Percentiles rank a stretch among this genome's conserved stretches.
Evolutionary conservation across 1,140 invertebrate species (phyloP).

Genomic region (Catajapyx aquilonaris): DNA sequence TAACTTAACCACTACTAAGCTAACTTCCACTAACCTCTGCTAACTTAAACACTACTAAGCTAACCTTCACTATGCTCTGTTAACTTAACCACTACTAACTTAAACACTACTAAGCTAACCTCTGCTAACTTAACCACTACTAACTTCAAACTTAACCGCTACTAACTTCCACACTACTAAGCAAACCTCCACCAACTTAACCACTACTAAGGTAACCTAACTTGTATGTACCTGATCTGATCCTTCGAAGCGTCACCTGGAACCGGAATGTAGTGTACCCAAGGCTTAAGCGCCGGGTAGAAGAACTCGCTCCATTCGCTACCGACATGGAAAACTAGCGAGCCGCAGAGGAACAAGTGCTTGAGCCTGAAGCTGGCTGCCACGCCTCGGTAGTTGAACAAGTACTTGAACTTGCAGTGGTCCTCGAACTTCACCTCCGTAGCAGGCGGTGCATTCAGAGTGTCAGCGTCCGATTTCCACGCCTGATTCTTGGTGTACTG

Average conservation of each 20-base stretch:
- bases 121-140: no score
- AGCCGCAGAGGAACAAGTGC: slow-evolving; percentile 83
- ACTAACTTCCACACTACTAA: no score
- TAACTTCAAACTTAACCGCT: no score
- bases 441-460: slow-evolving; percentile 58
- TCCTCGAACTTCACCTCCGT: slow-evolving; percentile 71
- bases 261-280: slow-evolving; percentile 90
- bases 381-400: slow-evolving; percentile 91
- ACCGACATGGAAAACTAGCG: slow-evolving; percentile 88
- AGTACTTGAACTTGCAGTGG: slow-evolving; percentile 83
- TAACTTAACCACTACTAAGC: no score
- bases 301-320: slow-evolving; percentile 93
- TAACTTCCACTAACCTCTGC: no score
- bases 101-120: no score
- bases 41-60: no score
- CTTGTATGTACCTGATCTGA: slow-evolving; percentile 42
- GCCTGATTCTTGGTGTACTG: slow-evolving; percentile 96
- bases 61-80: no score
- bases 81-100: no score
- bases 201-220: no score
- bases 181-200: no score
- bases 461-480: slow-evolving; percentile 83
- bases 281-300: slow-evolving; percentile 73
- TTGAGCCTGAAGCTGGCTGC: slow-evolving; percentile 94
- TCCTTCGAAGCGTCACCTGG: slow-evolving; percentile 38